These are phyloP conservation scores for Vanessa tameamea DNA, from an alignment of 1,140 invertebrate species.

Conservation along the genomic window DNA sequence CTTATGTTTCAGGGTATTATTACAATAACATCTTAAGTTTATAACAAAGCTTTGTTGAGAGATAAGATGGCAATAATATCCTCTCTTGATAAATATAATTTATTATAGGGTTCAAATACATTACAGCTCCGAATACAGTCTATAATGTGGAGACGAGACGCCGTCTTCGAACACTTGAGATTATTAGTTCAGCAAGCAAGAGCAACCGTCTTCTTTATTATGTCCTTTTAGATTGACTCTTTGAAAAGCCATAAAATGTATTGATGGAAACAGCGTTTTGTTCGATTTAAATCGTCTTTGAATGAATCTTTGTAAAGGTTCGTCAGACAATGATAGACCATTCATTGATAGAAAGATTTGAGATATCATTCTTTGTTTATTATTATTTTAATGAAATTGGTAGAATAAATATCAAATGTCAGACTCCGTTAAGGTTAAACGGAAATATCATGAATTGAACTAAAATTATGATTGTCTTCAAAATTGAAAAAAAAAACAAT, in stretches of 20 bases:
- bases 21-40: not conserved
- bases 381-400: no score
- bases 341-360: no score
- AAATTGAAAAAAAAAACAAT: no score
- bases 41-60: not conserved
- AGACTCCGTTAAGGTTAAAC: no score
- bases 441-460: no score
- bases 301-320: no score
- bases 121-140: constrained; percentile 4
- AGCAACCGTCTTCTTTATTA: constrained; percentile 14
- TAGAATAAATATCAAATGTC: no score
- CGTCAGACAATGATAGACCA: no score
- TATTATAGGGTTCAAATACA: constrained; percentile 7
- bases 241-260: constrained; percentile 1
- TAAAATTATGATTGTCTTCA: no score
- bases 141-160: constrained; percentile 14
- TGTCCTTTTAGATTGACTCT: constrained; percentile 2
- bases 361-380: no score
- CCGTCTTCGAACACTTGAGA: constrained; percentile 10
- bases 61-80: not conserved
- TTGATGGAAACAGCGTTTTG: not conserved
- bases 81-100: constrained; percentile 12
- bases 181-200: constrained; percentile 8
- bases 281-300: not conserved
- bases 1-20: not conserved